phyloP scores from a whole-genome alignment of 2,113 vertebrate species.

The Neoarius graeffei region DNA sequence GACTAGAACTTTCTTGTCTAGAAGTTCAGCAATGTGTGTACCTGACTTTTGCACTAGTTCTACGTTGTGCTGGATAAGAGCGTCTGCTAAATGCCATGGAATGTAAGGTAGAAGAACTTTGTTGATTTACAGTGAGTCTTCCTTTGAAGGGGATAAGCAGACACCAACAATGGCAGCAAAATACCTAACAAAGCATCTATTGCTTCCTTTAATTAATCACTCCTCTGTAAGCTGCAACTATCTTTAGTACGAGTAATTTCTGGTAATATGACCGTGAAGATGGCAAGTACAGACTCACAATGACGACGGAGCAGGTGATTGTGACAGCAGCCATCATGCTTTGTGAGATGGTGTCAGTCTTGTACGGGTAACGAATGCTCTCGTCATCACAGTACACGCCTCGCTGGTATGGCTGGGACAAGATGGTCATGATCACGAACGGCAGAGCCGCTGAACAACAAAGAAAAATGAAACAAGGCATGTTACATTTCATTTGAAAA shows the following conservation, averaged over 20 bases:
- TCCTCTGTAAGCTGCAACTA: not conserved
- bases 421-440: conserved; percentile 81
- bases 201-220: not conserved
- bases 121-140: not conserved
- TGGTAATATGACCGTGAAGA: not conserved
- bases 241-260: not conserved
- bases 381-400: conserved; percentile 88
- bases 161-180: not conserved
- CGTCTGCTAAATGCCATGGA: no score
- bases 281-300: conserved; percentile 76
- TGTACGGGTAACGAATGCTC: conserved; percentile 88
- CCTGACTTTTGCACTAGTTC: no score
- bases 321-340: conserved; percentile 87
- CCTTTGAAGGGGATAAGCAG: not conserved
- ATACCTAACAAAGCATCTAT: not conserved
- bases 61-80: no score
- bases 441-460: conserved; percentile 82
- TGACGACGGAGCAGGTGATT: conserved; percentile 83
- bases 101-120: not conserved
- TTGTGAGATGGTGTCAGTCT: conserved; percentile 87
- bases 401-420: conserved; percentile 82
- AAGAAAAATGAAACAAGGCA: not conserved
- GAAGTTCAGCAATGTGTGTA: no score
- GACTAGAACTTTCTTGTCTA: no score
- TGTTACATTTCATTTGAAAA: not conserved